Conservation (phyloP, 1,140 invertebrate genomes). For the Drosophila cardini region DNA sequence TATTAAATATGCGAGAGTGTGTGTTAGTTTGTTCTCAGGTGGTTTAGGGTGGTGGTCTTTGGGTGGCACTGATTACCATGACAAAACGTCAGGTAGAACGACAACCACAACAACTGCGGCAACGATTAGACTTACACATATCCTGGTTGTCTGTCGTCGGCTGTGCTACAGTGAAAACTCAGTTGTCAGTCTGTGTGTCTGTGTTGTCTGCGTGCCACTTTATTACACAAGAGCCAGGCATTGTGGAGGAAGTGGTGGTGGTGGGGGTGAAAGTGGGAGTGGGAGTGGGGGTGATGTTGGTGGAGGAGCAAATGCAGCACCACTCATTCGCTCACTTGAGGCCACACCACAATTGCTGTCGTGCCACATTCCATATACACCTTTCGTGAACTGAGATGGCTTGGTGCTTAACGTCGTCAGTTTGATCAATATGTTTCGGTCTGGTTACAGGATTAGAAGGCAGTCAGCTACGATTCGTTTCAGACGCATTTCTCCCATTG, state of each 20-base stretch:
- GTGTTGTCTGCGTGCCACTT: slow-evolving; percentile 48
- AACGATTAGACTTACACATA: slow-evolving; percentile 61
- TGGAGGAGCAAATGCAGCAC: slow-evolving; percentile 1
- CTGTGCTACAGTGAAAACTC: slow-evolving; percentile 1
- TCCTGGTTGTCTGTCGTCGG: slow-evolving; percentile 40
- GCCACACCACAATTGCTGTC: slow-evolving; percentile 34
- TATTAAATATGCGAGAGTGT: slow-evolving; percentile 5
- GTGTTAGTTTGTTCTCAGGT: background rate
- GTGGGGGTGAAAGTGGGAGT: too few species aligned
- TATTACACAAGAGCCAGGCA: slow-evolving; percentile 32
- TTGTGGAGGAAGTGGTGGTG: background rate
- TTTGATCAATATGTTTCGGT: slow-evolving; percentile 70
- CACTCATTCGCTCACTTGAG: slow-evolving; percentile 6
- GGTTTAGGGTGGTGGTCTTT: background rate
- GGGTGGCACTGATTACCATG: slow-evolving; percentile 59
- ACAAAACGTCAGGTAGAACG: slow-evolving; percentile 47
- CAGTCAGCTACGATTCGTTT: slow-evolving; percentile 75
- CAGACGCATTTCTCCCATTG: slow-evolving; percentile 71
- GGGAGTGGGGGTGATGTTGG: background rate
- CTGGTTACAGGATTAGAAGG: slow-evolving; percentile 52
- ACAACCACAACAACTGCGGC: slow-evolving; percentile 69
- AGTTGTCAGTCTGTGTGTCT: slow-evolving; percentile 10
- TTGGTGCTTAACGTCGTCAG: slow-evolving; percentile 46
- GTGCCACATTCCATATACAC: slow-evolving; percentile 16
- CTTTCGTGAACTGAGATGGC: slow-evolving; percentile 39